These are phyloP conservation scores for Ptychoptera albimana DNA, from an alignment of 2,888 invertebrate genomes.

Conservation along the genomic window DNA sequence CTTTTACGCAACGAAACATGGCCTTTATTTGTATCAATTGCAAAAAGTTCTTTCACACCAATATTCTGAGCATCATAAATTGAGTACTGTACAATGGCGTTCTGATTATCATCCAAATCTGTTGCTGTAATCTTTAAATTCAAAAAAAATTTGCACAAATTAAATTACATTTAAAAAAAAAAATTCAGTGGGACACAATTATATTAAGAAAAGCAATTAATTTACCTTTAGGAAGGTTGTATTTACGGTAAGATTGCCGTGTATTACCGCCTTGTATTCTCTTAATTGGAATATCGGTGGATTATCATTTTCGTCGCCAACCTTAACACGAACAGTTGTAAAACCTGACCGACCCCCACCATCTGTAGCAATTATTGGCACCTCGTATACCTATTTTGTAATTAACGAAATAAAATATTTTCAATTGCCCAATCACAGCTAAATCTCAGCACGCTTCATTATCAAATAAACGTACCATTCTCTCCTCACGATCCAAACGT, in stretches of 20 bases:
- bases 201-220: constrained; percentile 3
- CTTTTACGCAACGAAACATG: constrained; percentile 49
- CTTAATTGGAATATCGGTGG: constrained; percentile 57
- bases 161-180: background rate
- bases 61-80: constrained; percentile 54
- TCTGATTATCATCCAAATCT: constrained; percentile 63
- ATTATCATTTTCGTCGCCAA: constrained; percentile 74
- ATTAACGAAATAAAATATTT: background rate
- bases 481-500: constrained; percentile 57
- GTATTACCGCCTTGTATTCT: constrained; percentile 62
- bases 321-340: constrained; percentile 59
- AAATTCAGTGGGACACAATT: background rate
- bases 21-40: constrained; percentile 59
- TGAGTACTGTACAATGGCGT: constrained; percentile 57
- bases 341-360: constrained; percentile 63
- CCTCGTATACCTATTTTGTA: constrained; percentile 34
- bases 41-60: constrained; percentile 49
- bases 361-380: constrained; percentile 70
- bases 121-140: constrained; percentile 41
- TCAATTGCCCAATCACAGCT: background rate
- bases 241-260: constrained; percentile 39
- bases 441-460: constrained; percentile 25
- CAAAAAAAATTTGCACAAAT: background rate
- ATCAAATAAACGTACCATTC: constrained; percentile 23
- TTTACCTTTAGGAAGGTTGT: constrained; percentile 41